A percentile compares a stretch with the other conserved stretches of the same genome.
Evolutionary conservation across 2,888 invertebrate species (phyloP).

Genomic region (Morinoia aosen): DNA sequence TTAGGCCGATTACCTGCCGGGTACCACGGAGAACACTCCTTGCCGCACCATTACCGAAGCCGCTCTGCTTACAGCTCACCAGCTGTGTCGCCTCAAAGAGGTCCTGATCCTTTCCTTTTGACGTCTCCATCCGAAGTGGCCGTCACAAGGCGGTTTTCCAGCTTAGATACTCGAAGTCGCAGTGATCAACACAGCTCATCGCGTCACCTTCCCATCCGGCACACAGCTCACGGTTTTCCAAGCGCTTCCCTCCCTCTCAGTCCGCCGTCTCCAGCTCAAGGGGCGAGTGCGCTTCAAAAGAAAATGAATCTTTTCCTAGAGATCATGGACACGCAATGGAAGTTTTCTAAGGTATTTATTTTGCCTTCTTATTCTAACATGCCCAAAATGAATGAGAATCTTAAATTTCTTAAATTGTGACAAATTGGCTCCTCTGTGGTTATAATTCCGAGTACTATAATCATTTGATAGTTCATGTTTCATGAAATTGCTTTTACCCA

Average conservation of each 20-base stretch:
- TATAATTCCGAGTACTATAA: neutral
- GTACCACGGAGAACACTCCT: slow-evolving; percentile 60
- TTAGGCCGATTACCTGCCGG: slow-evolving; percentile 53
- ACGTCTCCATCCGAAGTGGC: slow-evolving; percentile 55
- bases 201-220: slow-evolving; percentile 59
- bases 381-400: neutral
- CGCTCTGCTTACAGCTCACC: slow-evolving; percentile 67
- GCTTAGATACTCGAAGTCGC: slow-evolving; percentile 60
- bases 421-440: neutral
- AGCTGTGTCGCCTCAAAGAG: slow-evolving; percentile 65
- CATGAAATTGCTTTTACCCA: neutral
- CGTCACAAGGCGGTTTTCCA: slow-evolving; percentile 61
- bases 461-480: neutral
- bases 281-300: slow-evolving; percentile 60
- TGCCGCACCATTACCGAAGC: slow-evolving; percentile 64
- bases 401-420: neutral
- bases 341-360: slow-evolving; percentile 82
- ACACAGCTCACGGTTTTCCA: slow-evolving; percentile 62
- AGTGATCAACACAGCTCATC: slow-evolving; percentile 29
- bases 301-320: slow-evolving; percentile 78
- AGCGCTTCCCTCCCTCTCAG: slow-evolving; percentile 59
- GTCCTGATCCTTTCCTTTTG: slow-evolving; percentile 62
- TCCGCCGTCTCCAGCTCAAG: slow-evolving; percentile 66
- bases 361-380: neutral
- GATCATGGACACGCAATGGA: slow-evolving; percentile 85